A percentile compares a stretch with the other conserved stretches of the same genome.
These are phyloP conservation scores for Phasianus colchicus DNA, from an alignment of 2,113 vertebrate species.

Conservation along the genomic window DNA sequence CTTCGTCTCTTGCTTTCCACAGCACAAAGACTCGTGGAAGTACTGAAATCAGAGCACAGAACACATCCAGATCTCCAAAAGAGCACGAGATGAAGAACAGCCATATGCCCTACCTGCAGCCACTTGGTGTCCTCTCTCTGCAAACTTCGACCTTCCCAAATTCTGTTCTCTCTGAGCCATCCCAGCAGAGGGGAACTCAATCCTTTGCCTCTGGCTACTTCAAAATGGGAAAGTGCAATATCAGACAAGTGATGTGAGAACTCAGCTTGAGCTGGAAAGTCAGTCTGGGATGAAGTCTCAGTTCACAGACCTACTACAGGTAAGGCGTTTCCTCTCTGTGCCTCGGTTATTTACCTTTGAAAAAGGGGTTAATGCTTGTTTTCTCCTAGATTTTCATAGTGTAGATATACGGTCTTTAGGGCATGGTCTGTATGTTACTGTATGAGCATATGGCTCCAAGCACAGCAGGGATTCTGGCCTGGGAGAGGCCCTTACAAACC, in stretches of 20 bases:
- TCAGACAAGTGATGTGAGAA: neutral
- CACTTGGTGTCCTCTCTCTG: neutral
- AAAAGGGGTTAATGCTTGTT: neutral
- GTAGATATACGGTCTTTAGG: neutral
- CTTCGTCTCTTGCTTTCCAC: neutral
- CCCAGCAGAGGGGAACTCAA: neutral
- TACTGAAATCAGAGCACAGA: neutral
- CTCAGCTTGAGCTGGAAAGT: neutral
- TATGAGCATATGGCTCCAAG: neutral
- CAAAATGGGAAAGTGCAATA: neutral
- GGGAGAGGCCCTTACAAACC: neutral
- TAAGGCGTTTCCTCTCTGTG: neutral
- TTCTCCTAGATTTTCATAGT: neutral
- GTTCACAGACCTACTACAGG: neutral
- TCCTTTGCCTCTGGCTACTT: neutral
- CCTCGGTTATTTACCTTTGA: neutral
- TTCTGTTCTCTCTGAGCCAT: neutral
- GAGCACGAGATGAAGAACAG: neutral
- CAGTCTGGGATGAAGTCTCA: neutral
- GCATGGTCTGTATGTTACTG: neutral
- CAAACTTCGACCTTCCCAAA: neutral
- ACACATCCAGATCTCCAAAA: neutral
- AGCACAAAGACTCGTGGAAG: neutral
- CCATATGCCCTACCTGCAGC: neutral
- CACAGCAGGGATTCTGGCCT: neutral